Base-by-base conservation (phyloP, 1,140 invertebrate genomes). In the Drosophila tristis region DNA sequence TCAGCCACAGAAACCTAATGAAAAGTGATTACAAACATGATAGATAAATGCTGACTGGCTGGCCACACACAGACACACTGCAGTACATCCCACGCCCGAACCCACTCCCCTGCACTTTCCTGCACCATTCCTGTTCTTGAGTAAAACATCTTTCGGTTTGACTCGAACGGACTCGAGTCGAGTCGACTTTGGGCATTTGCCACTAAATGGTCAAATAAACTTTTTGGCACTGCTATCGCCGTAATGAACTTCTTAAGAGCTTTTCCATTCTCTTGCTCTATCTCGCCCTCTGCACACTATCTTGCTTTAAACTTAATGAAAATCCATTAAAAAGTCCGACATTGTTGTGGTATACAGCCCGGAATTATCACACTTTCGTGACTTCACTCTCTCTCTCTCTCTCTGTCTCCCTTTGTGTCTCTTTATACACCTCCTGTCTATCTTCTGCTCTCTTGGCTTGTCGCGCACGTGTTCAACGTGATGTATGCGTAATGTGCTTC, bases 11-110 rank as follows among this genome's bases (percentile, higher is more conserved):
- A 90, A 89, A 90, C 80, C 84, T 85, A 89, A 89, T 90, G 84
- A 89, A 89, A 89, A 89, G 84, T 89, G 84, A 90, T 89, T 89
- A 89, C 80, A 90, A 84, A 89, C 84, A 89, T 85, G 85, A 90
- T 85, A 89, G 84, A 89, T 84, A 89, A 89, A 89, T 80, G 84
- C 67, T 76, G 42, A 63, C 54, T 74, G 56, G 64, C 66, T 25
- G 25, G 31, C 20, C 16, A 50, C 70, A 50, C 70, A 82, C 78
- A 78, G 49, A 47, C 59, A 45, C 62, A 56, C 49, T 47, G 5
- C 35, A 9, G 31, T 13, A 20, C 45, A 26, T 9, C 50, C 44
- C 26, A 0, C 20, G 13, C 4, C 45, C 23, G 2, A 20, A 20
- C 20, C 20, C 20, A 26, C 20, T 4, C n/a, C 2, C 20, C 16